Evolutionary conservation across 2,113 vertebrate species (phyloP).

Genomic region (Ceyx cyanopectus): DNA sequence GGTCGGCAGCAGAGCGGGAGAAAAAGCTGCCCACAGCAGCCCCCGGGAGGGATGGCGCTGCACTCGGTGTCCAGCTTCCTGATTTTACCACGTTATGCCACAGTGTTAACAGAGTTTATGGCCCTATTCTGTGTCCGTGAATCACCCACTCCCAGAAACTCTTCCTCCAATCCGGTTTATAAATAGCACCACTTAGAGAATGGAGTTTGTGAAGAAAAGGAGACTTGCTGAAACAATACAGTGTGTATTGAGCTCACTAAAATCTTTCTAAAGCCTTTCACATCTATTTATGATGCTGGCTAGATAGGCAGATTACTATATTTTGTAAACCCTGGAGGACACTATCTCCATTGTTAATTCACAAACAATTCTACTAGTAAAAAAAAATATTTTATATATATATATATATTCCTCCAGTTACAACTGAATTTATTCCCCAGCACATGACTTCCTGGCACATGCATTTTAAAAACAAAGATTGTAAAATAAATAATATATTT

Average conservation of each 20-base stretch:
- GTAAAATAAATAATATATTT: background rate
- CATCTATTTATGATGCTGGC: slow-evolving; percentile 51
- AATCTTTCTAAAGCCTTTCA: slow-evolving; percentile 15
- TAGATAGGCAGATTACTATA: slow-evolving; percentile 51
- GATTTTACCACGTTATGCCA: slow-evolving; percentile 56
- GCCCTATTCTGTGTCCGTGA: slow-evolving; percentile 51
- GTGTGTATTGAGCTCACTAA: slow-evolving; percentile 4
- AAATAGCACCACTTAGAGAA: slow-evolving; percentile 61
- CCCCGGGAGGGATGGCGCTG: background rate
- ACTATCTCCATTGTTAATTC: slow-evolving; percentile 52
- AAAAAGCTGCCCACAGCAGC: slow-evolving; percentile 1
- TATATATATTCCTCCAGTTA: background rate
- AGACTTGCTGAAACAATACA: slow-evolving; percentile 42
- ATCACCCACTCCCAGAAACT: slow-evolving; percentile 45
- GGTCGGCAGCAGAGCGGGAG: background rate
- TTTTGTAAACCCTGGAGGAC: background rate
- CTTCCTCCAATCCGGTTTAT: slow-evolving; percentile 40
- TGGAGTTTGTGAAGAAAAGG: background rate
- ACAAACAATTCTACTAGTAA: slow-evolving; percentile 39
- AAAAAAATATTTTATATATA: background rate
- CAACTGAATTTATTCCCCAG: slow-evolving; percentile 5
- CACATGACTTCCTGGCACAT: background rate
- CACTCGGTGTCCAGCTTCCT: slow-evolving; percentile 22
- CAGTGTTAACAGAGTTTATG: slow-evolving; percentile 64
- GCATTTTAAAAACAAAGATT: background rate